Evolutionary conservation across 1,140 invertebrate species (phyloP).

Genomic region (Theocolax elegans): DNA sequence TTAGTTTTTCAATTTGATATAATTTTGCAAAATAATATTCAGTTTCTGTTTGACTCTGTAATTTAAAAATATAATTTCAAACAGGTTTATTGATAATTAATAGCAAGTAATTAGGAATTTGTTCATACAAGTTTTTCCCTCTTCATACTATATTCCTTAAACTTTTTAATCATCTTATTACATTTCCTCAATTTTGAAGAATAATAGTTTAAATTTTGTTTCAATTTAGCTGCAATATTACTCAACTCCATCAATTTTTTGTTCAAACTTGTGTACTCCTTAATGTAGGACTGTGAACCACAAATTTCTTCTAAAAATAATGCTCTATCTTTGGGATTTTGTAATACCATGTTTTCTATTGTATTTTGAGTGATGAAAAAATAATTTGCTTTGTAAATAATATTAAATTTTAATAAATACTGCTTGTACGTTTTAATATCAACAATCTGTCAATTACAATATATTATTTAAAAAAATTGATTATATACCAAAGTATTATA

Average conservation of each 20-base stretch:
- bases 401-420: slow-evolving; percentile 86
- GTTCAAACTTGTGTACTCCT: no score
- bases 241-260: no score
- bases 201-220: slow-evolving; percentile 94
- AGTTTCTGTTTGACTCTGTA: slow-evolving; percentile 17
- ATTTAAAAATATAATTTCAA: neutral
- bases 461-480: neutral
- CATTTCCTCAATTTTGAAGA: slow-evolving; percentile 96
- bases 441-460: slow-evolving; percentile 46
- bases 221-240: slow-evolving; percentile 88
- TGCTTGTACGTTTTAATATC: slow-evolving; percentile 81
- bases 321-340: slow-evolving; percentile 96
- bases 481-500: no score
- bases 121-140: slow-evolving; percentile 85
- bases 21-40: slow-evolving; percentile 30
- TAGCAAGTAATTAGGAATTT: neutral
- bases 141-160: slow-evolving; percentile 90
- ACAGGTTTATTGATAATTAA: neutral
- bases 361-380: slow-evolving; percentile 98
- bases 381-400: slow-evolving; percentile 96
- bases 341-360: slow-evolving; percentile 97
- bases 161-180: slow-evolving; percentile 93
- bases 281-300: slow-evolving; percentile 84
- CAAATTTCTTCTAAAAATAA: slow-evolving; percentile 96
- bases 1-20: slow-evolving; percentile 11